Base-by-base conservation (phyloP, 2,113 vertebrate genomes). In the Oryzias curvinotus region DNA sequence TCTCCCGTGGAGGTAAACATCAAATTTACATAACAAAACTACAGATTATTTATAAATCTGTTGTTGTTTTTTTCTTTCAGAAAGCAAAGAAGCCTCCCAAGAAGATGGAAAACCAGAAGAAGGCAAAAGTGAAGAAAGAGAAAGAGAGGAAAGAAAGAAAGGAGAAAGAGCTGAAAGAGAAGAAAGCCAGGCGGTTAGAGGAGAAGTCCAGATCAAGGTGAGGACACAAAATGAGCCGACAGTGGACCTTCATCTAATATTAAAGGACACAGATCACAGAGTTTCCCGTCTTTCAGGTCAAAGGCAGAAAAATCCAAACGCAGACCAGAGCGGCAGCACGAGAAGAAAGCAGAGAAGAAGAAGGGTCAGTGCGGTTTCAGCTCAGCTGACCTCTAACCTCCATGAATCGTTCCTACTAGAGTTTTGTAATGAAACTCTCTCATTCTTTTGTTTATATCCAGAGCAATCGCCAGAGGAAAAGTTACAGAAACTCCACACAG, bases 401-500 rank as follows among this genome's bases (percentile, higher is more conserved):
- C 6, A 36, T 7, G 14, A 61, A 57, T 43, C 6, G 8, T 12
- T 12, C 8, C 26, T 28, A 28, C 1, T 5, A 5, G 6, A 7
- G 26, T 28, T 28, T 28, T 28, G 21, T 28, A 28, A 28, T 28
- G 26, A n/a, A 36, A 50, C 0, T 7, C 14, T 66, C 28, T 61
- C 3, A 16, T 5, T 19, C 13, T 21, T 71, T 45, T 23, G 15
- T 86, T 17, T 28, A 1, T 44, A 17, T 68, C 26, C 81, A 99
- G 97, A 98, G 52, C 91, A 94, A 16, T 95, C 95, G 0, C 92
- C 96, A 4, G 96, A 97, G 43, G 96, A 98, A 87, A 94, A 93
- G 56, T 92, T 99, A 0, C 97, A 98, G 87, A 99, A 98, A 62
- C 93, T 99, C 16, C 97, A 99, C 90, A 95, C 94, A 0, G 97